Evolutionary conservation across 2,113 vertebrate species (phyloP), one percentile per base, ranked within the genome.

Genomic region (Mystacornis crossleyi): DNA sequence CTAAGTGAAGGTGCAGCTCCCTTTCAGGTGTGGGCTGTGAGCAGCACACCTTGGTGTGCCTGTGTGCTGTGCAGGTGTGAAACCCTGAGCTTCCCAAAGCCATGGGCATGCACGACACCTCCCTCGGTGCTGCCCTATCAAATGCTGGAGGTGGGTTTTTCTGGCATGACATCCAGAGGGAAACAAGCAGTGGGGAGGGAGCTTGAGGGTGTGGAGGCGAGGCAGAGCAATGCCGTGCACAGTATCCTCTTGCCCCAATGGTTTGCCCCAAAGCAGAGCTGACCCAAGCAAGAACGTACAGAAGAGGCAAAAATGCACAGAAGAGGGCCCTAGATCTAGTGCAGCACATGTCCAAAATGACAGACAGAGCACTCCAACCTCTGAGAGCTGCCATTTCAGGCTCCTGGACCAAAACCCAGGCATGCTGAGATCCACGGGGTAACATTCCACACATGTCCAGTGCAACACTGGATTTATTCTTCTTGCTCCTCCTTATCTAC

Each of bases 141-240:
- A 29, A 24, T 28, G 6, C 54, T 81, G 47, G 48, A 51, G 33
- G 3, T 51, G 51, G 8, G 4, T 64, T 67, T 72, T 81, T 50
- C 67, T 26, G 8, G 4, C 1, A 2, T 60, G 75, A 43, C 36
- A 36, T 50, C 36, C 55, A 58, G 57, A 83, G 34, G 10, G 12
- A 19, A 3, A 4, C 0, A 1, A 70, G 20, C n/a, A 18, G 24
- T 21, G 9, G 10, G 9, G 13, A 42, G 14, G 20, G 48, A 69
- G 29, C 19, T 4, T 3, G 34, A 73, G 18, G 28, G 18, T 26
- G 24, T 53, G 31, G 16, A 60, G 45, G 24, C 55, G 58, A 80
- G 23, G 25, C 50, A 45, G 51, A 17, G 33, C 0, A 3, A 38
- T 42, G 42, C 8, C 2, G 4, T 18, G 26, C 7, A 33, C 13